Conservation (phyloP, 2,797 vertebrate genomes). For the Corythornis leucogaster region DNA sequence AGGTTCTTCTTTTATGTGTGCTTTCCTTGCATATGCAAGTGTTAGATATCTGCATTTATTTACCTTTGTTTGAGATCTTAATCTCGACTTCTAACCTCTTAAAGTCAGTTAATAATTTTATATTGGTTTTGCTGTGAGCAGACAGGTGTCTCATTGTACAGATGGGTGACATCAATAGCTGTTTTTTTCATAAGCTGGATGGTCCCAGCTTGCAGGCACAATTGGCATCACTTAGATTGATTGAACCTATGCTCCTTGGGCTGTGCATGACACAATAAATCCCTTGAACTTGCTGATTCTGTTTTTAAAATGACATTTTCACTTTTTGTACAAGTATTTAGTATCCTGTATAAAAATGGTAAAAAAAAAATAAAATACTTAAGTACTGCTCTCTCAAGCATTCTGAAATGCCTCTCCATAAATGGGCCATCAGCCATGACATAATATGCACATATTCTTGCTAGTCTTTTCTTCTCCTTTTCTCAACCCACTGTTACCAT, state of each 20-base stretch:
- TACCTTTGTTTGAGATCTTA: neutral
- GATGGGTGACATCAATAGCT: neutral
- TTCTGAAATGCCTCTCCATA: neutral
- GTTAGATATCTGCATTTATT: neutral
- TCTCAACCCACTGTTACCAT: neutral
- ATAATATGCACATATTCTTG: neutral
- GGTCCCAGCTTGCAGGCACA: neutral
- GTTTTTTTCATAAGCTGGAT: neutral
- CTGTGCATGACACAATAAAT: neutral
- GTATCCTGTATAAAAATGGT: neutral
- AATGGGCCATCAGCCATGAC: neutral
- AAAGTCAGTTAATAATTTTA: neutral
- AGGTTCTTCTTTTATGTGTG: neutral
- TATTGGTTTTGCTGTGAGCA: neutral
- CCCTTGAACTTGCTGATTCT: neutral
- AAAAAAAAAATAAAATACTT: neutral
- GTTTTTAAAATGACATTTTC: neutral
- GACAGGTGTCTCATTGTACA: neutral
- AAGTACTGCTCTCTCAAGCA: neutral
- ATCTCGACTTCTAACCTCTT: neutral
- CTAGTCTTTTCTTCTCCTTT: neutral
- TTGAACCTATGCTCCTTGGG: neutral
- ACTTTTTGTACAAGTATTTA: neutral
- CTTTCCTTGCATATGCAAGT: neutral
- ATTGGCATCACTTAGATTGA: neutral